Conservation (phyloP, 2,797 vertebrate species). For the Bothrops alternatus region DNA sequence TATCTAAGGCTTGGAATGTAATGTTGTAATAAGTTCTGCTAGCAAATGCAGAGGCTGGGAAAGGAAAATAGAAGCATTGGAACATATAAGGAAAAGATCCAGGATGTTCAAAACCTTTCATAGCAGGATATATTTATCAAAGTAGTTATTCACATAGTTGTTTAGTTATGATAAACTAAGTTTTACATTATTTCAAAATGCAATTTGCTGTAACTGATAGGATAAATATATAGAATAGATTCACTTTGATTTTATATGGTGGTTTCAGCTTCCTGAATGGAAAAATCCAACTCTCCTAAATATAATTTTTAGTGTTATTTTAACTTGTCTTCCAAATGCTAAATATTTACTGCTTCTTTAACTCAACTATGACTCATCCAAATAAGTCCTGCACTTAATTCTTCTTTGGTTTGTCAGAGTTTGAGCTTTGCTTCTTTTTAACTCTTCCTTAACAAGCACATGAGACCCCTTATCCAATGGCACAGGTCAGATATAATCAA, state of each 20-base stretch:
- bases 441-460: not conserved
- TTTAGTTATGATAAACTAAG: not conserved
- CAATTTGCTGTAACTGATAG: not conserved
- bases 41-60: not conserved
- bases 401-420: not conserved
- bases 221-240: not conserved
- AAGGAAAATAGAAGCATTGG: not conserved
- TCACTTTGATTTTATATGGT: not conserved
- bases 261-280: not conserved
- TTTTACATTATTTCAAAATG: not conserved
- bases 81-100: accelerated
- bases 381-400: not conserved
- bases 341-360: not conserved
- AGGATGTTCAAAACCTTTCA: not conserved
- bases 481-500: not conserved
- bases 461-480: not conserved
- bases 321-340: not conserved
- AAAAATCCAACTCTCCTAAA: not conserved
- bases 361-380: not conserved
- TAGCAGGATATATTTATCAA: not conserved
- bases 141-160: not conserved
- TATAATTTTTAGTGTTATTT: not conserved
- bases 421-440: not conserved
- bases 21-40: not conserved
- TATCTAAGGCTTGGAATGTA: not conserved